Evolutionary conservation across 2,888 invertebrate species (phyloP), one percentile per base, ranked within the genome.

Genomic region (Enchytraeus crypticus): DNA sequence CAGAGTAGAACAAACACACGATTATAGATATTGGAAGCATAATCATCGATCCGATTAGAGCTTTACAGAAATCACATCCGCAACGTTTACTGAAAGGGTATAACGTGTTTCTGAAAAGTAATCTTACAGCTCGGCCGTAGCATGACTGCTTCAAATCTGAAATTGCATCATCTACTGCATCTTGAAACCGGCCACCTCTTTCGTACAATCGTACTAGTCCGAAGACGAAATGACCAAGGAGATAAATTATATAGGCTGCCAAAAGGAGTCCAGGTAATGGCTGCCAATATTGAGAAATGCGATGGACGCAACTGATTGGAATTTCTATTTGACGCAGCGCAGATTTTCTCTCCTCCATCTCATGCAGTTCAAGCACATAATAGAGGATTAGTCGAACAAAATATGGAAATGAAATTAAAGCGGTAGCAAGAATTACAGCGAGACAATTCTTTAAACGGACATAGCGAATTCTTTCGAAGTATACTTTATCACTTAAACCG

Each of bases 51-150:
- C 74, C 72, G 1, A 74, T 29, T 2, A 75, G 71, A 18, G 70
- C 73, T 0, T 74, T 38, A 0, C 75, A 26, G 26, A 73, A 59
- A 1, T 73, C 77, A 14, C 51, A 56, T 1, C 75, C 61, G 2
- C 77, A 76, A 55, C 69, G 71, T 38, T 69, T 72, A 54, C 70
- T 70, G 64, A 76, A 76, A 0, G 77, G 77, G 69, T 69, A 73
- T 26, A 76, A 61, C 4, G 70, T 60, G 33, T 72, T 67, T 18
- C 72, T 64, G 1, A 74, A 61, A 18, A 73, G 60, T 30, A 75
- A 70, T 38, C 72, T 72, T 18, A 77, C 51, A 2, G 74, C 73
- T 5, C 55, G 71, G 0, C 74, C 69, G 59, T 71, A 65, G 3
- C 72, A 72, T 8, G 74, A 69, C 49, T 69, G 68, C 34, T 66